These are phyloP conservation scores for Erynnis tages DNA, from an alignment of 2,888 invertebrate genomes.

Conservation along the genomic window DNA sequence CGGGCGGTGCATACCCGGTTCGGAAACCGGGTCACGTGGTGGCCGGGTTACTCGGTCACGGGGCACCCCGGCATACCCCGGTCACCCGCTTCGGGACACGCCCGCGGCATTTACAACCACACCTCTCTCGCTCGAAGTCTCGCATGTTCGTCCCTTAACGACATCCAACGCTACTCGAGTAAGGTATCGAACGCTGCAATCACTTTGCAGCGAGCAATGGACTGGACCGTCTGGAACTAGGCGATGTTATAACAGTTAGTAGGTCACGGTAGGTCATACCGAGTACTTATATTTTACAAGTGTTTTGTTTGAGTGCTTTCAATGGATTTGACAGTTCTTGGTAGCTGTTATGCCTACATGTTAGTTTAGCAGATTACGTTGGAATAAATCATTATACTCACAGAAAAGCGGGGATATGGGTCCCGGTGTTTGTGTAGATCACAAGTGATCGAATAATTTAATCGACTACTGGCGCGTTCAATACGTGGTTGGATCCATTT, in stretches of 20 bases:
- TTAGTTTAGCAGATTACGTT: no score
- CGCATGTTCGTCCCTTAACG: neutral
- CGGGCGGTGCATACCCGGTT: slow-evolving; percentile 46
- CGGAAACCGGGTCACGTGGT: slow-evolving; percentile 58
- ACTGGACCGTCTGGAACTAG: neutral
- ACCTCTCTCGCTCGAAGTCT: neutral
- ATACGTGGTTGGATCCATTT: no score
- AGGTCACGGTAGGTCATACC: neutral
- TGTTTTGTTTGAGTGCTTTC: slow-evolving; percentile 10
- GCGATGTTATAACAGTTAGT: no score
- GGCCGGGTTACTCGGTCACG: slow-evolving; percentile 68
- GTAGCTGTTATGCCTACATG: no score
- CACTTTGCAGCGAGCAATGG: neutral
- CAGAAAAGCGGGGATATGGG: no score
- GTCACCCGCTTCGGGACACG: slow-evolving; percentile 50
- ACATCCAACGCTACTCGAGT: slow-evolving; percentile 10
- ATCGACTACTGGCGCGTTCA: no score
- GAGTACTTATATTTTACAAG: slow-evolving; percentile 5
- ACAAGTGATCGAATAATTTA: no score
- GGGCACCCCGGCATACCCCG: slow-evolving; percentile 47
- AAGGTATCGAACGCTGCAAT: no score
- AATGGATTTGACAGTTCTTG: slow-evolving; percentile 1
- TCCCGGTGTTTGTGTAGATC: no score
- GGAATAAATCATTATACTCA: no score
- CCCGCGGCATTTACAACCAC: slow-evolving; percentile 32